Conservation (phyloP, 2,797 vertebrate genomes). For the Scyliorhinus canicula region DNA sequence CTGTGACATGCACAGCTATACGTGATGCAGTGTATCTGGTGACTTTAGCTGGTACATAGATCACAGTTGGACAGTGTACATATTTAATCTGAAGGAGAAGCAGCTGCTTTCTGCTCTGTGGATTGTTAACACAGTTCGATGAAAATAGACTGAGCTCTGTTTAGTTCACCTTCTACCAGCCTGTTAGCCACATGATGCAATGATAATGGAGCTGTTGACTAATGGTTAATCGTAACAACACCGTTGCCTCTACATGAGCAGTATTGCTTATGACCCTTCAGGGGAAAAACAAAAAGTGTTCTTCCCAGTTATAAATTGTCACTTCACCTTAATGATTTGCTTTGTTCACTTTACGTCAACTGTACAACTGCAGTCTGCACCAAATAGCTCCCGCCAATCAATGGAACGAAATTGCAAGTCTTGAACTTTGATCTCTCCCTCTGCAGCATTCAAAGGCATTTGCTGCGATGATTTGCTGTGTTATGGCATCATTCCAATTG, state of each 20-base stretch:
- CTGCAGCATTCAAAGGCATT: constrained; percentile 44
- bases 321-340: constrained; percentile 48
- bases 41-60: neutral
- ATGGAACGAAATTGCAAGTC: constrained; percentile 54
- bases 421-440: constrained; percentile 54
- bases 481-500: neutral
- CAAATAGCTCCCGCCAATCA: constrained; percentile 52
- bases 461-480: constrained; percentile 46
- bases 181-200: neutral
- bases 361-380: constrained; percentile 45
- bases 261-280: neutral
- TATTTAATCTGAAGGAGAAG: neutral
- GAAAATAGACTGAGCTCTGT: too few relatives aligned
- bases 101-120: neutral
- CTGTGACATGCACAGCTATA: neutral
- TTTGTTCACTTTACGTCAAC: constrained; percentile 46
- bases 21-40: neutral
- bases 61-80: neutral
- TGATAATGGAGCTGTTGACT: neutral
- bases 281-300: constrained; percentile 41
- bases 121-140: neutral
- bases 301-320: constrained; percentile 45
- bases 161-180: neutral
- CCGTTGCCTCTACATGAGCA: neutral
- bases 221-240: neutral